phyloP scores from a whole-genome alignment of 1,140 invertebrate species.

The Temnothorax curvispinosus region DNA sequence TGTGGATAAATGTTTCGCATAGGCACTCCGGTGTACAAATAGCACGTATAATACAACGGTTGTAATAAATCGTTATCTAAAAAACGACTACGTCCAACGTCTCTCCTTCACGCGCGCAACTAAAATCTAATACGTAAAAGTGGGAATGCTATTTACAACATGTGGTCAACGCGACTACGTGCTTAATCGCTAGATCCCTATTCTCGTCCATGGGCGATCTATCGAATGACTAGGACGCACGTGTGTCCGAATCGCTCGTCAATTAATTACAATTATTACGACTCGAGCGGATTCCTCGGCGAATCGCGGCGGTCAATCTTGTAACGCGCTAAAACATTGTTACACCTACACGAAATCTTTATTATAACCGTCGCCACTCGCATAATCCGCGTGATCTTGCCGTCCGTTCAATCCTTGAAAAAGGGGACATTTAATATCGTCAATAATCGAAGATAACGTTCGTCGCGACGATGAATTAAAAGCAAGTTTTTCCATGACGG shows the following conservation, averaged over 20 bases:
- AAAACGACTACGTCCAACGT: slow-evolving; percentile 43
- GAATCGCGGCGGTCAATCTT: neutral
- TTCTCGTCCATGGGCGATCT: slow-evolving; percentile 30
- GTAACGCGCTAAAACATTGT: slow-evolving; percentile 26
- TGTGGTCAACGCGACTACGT: slow-evolving; percentile 63
- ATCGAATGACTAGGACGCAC: slow-evolving; percentile 68
- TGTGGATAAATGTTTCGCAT: slow-evolving; percentile 68
- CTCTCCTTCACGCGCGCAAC: neutral
- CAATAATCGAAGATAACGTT: neutral
- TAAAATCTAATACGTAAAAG: slow-evolving; percentile 62
- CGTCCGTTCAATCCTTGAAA: neutral
- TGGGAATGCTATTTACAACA: slow-evolving; percentile 80
- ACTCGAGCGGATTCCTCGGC: neutral
- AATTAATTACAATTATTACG: slow-evolving; percentile 19
- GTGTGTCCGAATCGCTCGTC: slow-evolving; percentile 30
- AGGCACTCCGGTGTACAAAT: slow-evolving; percentile 78
- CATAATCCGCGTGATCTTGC: slow-evolving; percentile 47
- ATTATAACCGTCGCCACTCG: slow-evolving; percentile 69
- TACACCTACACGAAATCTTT: slow-evolving; percentile 57
- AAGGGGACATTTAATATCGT: neutral
- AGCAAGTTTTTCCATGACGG: slow-evolving; percentile 14
- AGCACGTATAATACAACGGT: slow-evolving; percentile 60
- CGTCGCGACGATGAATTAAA: slow-evolving; percentile 3
- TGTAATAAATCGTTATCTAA: slow-evolving; percentile 61
- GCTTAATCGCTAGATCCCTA: slow-evolving; percentile 56